A percentile compares a stretch with the other conserved stretches of the same genome.
Conservation (phyloP, 2,797 vertebrate genomes). For the Hybognathus amarus region DNA sequence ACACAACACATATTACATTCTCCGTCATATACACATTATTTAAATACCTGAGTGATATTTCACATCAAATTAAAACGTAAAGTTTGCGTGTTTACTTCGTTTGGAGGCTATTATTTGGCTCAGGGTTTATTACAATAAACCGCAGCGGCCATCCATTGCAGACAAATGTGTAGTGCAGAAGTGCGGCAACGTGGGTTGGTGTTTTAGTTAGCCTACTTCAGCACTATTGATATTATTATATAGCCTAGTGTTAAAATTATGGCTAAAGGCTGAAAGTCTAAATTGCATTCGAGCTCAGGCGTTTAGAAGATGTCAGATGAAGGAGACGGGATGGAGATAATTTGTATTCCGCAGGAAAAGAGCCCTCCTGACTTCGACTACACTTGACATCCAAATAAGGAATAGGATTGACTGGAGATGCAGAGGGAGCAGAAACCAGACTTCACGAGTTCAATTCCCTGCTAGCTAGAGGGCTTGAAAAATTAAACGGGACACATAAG, state of each 20-base stretch:
- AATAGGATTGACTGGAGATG: slow-evolving; percentile 11
- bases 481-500: background rate
- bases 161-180: slow-evolving; percentile 35
- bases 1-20: background rate
- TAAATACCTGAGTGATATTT: background rate
- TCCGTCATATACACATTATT: background rate
- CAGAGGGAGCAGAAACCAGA: background rate
- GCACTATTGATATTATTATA: background rate
- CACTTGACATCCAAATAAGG: slow-evolving; percentile 49
- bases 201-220: slow-evolving; percentile 17
- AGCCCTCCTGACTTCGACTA: slow-evolving; percentile 10
- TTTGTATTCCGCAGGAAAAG: slow-evolving; percentile 18
- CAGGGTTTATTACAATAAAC: slow-evolving; percentile 15
- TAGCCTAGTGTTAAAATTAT: background rate
- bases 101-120: background rate
- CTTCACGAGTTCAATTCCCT: background rate
- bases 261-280: background rate
- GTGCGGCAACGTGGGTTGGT: slow-evolving; percentile 39
- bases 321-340: background rate
- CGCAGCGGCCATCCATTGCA: slow-evolving; percentile 45
- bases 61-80: background rate
- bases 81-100: slow-evolving; percentile 5
- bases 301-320: slow-evolving; percentile 5
- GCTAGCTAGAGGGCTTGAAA: background rate
- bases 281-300: background rate